Conservation (phyloP, 2,113 vertebrate genomes). For the Callionymus lyra region DNA sequence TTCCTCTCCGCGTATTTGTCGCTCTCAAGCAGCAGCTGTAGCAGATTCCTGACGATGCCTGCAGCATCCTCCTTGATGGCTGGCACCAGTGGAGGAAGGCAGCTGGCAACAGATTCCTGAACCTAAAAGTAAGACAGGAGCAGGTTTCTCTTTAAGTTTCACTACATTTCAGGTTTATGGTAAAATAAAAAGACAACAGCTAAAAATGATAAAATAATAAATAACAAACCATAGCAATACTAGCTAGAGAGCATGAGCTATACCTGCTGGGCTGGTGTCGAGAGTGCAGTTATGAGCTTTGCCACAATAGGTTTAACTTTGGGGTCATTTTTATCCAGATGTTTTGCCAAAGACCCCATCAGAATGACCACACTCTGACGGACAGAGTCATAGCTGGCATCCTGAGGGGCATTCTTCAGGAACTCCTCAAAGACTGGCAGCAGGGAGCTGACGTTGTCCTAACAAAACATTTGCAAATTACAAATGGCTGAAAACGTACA, state of each 20-base stretch:
- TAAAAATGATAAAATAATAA: not conserved
- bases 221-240: not conserved
- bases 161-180: not conserved
- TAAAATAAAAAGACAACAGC: not conserved
- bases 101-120: slow-evolving; percentile 92
- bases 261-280: slow-evolving; percentile 96
- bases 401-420: slow-evolving; percentile 88
- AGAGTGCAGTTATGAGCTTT: slow-evolving; percentile 92
- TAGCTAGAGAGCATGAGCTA: not conserved
- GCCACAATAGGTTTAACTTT: slow-evolving; percentile 97
- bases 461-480: slow-evolving; percentile 2
- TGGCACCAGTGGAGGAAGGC: slow-evolving; percentile 88
- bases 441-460: slow-evolving; percentile 93
- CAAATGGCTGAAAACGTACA: not conserved
- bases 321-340: slow-evolving; percentile 94
- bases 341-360: slow-evolving; percentile 97
- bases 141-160: not conserved
- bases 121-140: slow-evolving; percentile 64
- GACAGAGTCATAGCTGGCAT: slow-evolving; percentile 92
- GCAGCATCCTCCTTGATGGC: slow-evolving; percentile 94
- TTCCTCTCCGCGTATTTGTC: slow-evolving; percentile 94
- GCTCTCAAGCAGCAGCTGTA: slow-evolving; percentile 91
- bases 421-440: slow-evolving; percentile 97
- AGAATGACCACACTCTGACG: slow-evolving; percentile 96
- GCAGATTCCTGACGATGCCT: slow-evolving; percentile 86